phyloP scores from a whole-genome alignment of 2,888 invertebrate species.

The Caenorhabditis japonica region DNA sequence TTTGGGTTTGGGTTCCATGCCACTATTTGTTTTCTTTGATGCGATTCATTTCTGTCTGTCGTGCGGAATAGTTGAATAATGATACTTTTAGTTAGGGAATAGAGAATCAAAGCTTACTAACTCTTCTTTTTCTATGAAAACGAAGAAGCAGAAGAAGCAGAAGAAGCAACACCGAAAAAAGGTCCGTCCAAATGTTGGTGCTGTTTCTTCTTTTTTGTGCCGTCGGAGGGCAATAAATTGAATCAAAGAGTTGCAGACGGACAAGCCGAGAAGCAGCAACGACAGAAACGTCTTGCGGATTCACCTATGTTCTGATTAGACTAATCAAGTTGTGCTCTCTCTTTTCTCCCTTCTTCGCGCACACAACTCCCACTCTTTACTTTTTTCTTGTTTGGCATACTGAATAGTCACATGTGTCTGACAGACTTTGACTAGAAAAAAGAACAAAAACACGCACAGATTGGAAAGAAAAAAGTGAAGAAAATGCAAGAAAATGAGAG shows the following conservation, averaged over 20 bases:
- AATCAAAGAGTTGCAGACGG: slow-evolving; percentile 51
- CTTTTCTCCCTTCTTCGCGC: slow-evolving; percentile 5
- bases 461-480: background rate
- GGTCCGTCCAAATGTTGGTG: slow-evolving; percentile 25
- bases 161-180: slow-evolving; percentile 11
- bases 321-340: slow-evolving; percentile 54
- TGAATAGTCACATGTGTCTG: slow-evolving; percentile 37
- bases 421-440: background rate
- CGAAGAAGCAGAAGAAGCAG: background rate
- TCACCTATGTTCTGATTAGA: slow-evolving; percentile 59
- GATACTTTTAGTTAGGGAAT: slow-evolving; percentile 37
- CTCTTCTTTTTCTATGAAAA: too few species aligned
- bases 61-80: slow-evolving; percentile 40
- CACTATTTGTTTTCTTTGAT: too few species aligned
- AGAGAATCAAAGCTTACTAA: slow-evolving; percentile 37
- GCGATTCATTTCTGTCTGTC: too few species aligned
- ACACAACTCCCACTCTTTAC: slow-evolving; percentile 14
- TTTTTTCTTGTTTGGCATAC: slow-evolving; percentile 44
- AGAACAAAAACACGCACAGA: background rate
- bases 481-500: background rate
- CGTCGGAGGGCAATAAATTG: slow-evolving; percentile 50
- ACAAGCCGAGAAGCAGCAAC: slow-evolving; percentile 30
- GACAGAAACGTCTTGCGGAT: slow-evolving; percentile 17
- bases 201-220: slow-evolving; percentile 22
- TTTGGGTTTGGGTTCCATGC: too few species aligned